These are phyloP conservation scores for Tholera decimalis DNA, from an alignment of 2,888 invertebrate species.

Conservation along the genomic window DNA sequence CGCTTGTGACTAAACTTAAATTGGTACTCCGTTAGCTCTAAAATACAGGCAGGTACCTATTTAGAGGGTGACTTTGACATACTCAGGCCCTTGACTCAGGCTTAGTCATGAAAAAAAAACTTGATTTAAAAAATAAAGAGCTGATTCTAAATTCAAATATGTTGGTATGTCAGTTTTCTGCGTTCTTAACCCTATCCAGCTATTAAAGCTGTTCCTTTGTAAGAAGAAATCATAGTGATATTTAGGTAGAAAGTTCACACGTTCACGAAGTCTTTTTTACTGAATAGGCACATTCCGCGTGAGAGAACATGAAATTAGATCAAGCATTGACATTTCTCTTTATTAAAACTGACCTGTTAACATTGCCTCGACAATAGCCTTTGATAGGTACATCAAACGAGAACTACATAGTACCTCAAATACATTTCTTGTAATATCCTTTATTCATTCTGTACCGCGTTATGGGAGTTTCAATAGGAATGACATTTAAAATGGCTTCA, in stretches of 20 bases:
- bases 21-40: background rate
- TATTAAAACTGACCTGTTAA: slow-evolving; percentile 24
- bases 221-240: background rate
- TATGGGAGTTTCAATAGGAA: slow-evolving; percentile 5
- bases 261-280: background rate
- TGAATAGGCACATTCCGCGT: background rate
- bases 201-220: background rate
- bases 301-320: slow-evolving; percentile 20
- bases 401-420: slow-evolving; percentile 13
- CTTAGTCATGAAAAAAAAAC: too few species aligned
- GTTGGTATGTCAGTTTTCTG: too few species aligned
- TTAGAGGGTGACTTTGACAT: background rate
- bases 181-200: too few species aligned
- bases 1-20: slow-evolving; percentile 1
- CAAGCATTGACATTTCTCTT: slow-evolving; percentile 29
- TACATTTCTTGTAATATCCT: slow-evolving; percentile 24
- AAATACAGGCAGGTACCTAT: background rate
- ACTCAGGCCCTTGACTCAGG: too few species aligned
- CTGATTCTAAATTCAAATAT: background rate
- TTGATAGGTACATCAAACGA: slow-evolving; percentile 42
- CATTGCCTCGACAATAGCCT: slow-evolving; percentile 21
- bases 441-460: slow-evolving; percentile 18
- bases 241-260: background rate
- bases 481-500: background rate
- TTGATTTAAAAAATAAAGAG: background rate